phyloP scores from a whole-genome alignment of 2,888 invertebrate genomes.

The Mycogona germanica region DNA sequence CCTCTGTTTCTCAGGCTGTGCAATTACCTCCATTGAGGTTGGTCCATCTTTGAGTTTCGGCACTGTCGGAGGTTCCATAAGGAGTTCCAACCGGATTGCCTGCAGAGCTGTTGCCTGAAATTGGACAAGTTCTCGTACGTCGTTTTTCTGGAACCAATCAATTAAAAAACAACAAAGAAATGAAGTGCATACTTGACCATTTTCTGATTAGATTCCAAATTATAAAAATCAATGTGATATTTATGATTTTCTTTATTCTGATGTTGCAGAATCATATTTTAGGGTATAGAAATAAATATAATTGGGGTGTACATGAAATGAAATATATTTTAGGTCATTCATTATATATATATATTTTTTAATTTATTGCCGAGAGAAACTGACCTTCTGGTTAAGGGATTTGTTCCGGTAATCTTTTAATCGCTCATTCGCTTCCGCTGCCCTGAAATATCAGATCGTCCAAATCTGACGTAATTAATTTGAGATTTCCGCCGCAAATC shows the following conservation, averaged over 20 bases:
- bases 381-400: neutral
- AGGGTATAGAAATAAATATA: neutral
- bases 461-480: neutral
- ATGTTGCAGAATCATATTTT: too few relatives aligned
- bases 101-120: slow-evolving; percentile 12
- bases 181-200: neutral
- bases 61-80: slow-evolving; percentile 1
- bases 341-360: too few relatives aligned
- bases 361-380: too few relatives aligned
- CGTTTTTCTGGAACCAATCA: slow-evolving; percentile 1
- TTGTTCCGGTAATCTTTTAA: neutral
- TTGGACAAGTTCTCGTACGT: slow-evolving; percentile 1
- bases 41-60: slow-evolving; percentile 4
- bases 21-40: slow-evolving; percentile 12
- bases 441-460: neutral
- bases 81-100: slow-evolving; percentile 6
- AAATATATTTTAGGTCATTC: too few relatives aligned
- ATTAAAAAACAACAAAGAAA: neutral
- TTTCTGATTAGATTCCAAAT: slow-evolving; percentile 6
- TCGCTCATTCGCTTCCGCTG: neutral
- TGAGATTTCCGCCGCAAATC: neutral
- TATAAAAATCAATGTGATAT: too few relatives aligned
- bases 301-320: neutral
- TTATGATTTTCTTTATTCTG: too few relatives aligned
- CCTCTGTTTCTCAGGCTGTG: too few relatives aligned